Evolutionary conservation across 2,888 invertebrate species (phyloP).

Genomic region (Aphidius colemani): DNA sequence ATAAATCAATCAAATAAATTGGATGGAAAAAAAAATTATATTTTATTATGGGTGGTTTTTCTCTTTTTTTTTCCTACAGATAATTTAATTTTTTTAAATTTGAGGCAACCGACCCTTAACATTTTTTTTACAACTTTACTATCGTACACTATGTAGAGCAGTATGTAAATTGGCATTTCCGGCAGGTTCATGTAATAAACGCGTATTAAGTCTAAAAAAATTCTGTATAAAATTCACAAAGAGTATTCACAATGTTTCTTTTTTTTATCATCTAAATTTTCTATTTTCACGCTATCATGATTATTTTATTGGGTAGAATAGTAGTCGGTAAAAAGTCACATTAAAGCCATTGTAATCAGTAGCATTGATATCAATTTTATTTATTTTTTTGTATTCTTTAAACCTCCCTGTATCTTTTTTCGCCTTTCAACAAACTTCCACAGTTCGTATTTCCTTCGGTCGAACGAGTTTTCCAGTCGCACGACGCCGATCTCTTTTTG

Average conservation of each 20-base stretch:
- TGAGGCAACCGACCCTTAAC: too few relatives aligned
- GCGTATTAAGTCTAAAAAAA: constrained; percentile 32
- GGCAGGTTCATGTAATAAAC: constrained; percentile 41
- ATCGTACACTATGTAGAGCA: not conserved
- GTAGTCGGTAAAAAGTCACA: constrained; percentile 24
- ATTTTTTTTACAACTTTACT: too few relatives aligned
- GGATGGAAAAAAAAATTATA: too few relatives aligned
- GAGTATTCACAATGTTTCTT: constrained; percentile 32
- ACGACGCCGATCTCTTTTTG: constrained; percentile 1
- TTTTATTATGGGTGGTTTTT: too few relatives aligned
- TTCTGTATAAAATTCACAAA: constrained; percentile 16
- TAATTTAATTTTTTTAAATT: too few relatives aligned
- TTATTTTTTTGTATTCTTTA: constrained; percentile 8
- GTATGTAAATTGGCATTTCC: constrained; percentile 41
- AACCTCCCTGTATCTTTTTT: constrained; percentile 9
- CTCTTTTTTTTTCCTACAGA: too few relatives aligned
- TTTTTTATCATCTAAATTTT: constrained; percentile 7
- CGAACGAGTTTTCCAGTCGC: constrained; percentile 10
- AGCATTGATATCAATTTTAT: constrained; percentile 33
- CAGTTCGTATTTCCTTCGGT: constrained; percentile 10
- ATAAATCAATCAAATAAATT: too few relatives aligned
- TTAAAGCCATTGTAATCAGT: constrained; percentile 36
- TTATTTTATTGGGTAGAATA: constrained; percentile 22
- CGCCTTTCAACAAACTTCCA: constrained; percentile 6
- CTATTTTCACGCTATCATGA: constrained; percentile 18